Evolutionary conservation across 2,888 invertebrate genomes (phyloP), one percentile per base, ranked within the genome.

Genomic region (Carterocephalus palaemon): DNA sequence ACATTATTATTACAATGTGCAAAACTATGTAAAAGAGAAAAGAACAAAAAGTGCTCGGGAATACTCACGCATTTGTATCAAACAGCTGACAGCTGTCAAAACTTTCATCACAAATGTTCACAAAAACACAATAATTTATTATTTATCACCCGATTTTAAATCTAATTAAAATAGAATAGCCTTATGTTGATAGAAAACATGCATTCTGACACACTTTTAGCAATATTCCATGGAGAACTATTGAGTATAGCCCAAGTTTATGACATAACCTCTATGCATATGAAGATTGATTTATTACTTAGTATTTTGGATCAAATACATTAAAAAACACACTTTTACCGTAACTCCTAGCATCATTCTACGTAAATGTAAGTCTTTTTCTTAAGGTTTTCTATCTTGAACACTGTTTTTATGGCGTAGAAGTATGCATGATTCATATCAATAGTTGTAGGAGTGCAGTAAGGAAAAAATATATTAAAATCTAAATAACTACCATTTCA

Each of bases 11-110:
- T n/a, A n/a, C n/a, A n/a, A n/a, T n/a, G n/a, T n/a, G n/a, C n/a
- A n/a, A n/a, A n/a, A n/a, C n/a, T n/a, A 8, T n/a, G 16, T 36
- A 9, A 36, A 1, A 15, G 9, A 24, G 0, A 3, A 1, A 5
- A 2, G 4, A 6, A n/a, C n/a, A 16, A 10, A 22, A 7, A 22
- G 8, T n/a, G 15, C 23, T 23, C 10, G n/a, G 4, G 2, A 37
- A 17, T 75, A 75, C 70, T 70, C 57, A 74, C 69, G 60, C 62
- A 55, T 52, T 56, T 61, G 64, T 64, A 60, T 57, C 53, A 48
- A 75, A 68, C 75, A 78, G 73, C 74, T 84, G 84, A 74, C 83
- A 84, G 56, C 82, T 84, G 84, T 82, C 83, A 82, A 78, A 80
- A 77, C 74, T 77, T 75, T 77, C 60, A 53, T 68, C 84, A 81